Conservation (phyloP, 2,888 invertebrate genomes). For the Drosophila mettleri region DNA sequence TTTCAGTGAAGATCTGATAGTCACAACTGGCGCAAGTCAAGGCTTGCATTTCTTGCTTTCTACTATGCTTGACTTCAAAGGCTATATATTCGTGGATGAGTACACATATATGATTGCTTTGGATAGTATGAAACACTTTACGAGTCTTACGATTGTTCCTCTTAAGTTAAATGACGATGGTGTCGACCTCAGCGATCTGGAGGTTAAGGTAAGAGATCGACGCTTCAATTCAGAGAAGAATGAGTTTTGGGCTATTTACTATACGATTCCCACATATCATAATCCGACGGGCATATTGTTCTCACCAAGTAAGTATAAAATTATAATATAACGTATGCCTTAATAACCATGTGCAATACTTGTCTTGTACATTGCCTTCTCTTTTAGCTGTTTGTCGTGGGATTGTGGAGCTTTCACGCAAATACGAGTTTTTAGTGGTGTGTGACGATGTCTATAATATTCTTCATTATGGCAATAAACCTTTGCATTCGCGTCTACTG, state of each 20-base stretch:
- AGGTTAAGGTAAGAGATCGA: conserved; percentile 83
- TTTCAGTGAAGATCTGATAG: conserved; percentile 86
- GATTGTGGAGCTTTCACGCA: conserved; percentile 85
- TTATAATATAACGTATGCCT: neutral
- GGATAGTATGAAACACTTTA: conserved; percentile 86
- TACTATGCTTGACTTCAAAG: conserved; percentile 86
- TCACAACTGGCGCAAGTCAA: conserved; percentile 88
- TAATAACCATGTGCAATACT: neutral
- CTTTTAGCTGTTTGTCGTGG: conserved; percentile 83
- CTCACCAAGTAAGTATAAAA: conserved; percentile 82
- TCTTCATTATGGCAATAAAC: conserved; percentile 85
- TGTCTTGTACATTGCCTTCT: neutral
- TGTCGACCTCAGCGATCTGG: conserved; percentile 86
- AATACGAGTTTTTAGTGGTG: conserved; percentile 85
- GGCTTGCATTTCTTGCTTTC: conserved; percentile 87
- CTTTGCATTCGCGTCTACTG: conserved; percentile 86
- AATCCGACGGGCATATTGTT: conserved; percentile 87
- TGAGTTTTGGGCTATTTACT: conserved; percentile 87
- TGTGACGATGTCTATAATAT: conserved; percentile 89
- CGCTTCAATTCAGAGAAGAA: conserved; percentile 82
- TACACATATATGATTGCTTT: conserved; percentile 88
- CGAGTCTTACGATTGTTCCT: conserved; percentile 86
- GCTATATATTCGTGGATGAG: conserved; percentile 88
- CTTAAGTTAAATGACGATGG: conserved; percentile 87
- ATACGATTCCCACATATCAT: conserved; percentile 87